Conservation (phyloP, 1,140 invertebrate species). For the Protaetia brevitarsis region DNA sequence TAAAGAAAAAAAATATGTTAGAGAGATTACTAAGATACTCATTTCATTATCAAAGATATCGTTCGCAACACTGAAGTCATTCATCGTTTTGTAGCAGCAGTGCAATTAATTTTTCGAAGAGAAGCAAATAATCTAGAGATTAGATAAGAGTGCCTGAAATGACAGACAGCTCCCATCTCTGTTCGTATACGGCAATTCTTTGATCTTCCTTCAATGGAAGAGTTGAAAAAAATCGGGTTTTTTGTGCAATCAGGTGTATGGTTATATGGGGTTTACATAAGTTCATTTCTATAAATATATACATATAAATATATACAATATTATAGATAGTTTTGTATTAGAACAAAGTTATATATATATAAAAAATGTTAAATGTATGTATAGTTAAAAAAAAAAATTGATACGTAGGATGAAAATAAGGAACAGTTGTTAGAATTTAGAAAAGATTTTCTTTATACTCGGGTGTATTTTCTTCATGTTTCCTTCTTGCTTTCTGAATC, state of each 20-base stretch:
- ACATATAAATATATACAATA: constrained; percentile 24
- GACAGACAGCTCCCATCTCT: neutral
- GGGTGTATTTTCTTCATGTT: neutral
- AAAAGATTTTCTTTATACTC: constrained; percentile 24
- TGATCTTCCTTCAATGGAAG: constrained; percentile 3
- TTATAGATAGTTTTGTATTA: constrained; percentile 9
- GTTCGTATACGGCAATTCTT: constrained; percentile 7
- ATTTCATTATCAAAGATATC: constrained; percentile 16
- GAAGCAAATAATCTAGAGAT: constrained; percentile 4
- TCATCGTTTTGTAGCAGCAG: constrained; percentile 22
- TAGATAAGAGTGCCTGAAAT: constrained; percentile 10
- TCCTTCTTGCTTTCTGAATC: neutral
- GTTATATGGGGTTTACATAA: constrained; percentile 36
- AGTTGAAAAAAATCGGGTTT: constrained; percentile 46
- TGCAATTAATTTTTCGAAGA: neutral
- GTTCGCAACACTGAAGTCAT: constrained; percentile 11
- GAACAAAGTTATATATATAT: constrained; percentile 25
- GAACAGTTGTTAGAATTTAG: constrained; percentile 46
- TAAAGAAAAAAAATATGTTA: constrained; percentile 6
- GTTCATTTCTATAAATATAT: constrained; percentile 36
- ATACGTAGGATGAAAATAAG: constrained; percentile 26
- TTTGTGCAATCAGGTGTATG: constrained; percentile 50
- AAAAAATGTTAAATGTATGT: constrained; percentile 28
- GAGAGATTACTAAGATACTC: constrained; percentile 2
- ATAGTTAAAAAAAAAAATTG: too few relatives aligned